phyloP scores from a whole-genome alignment of 2,113 vertebrate species.

The Podiceps cristatus region DNA sequence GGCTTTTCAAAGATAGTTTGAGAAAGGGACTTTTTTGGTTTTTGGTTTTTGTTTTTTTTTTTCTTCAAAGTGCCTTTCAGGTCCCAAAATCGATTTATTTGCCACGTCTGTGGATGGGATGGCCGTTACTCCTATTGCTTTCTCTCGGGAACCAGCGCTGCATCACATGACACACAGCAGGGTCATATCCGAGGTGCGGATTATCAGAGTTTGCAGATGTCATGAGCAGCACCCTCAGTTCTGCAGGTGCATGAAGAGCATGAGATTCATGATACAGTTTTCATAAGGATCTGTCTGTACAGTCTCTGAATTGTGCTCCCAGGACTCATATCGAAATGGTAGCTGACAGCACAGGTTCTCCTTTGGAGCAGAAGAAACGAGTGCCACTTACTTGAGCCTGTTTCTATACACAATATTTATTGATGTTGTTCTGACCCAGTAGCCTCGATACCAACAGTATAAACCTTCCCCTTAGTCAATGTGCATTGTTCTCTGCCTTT shows the following conservation, averaged over 20 bases:
- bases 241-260: not conserved
- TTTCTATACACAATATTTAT: not conserved
- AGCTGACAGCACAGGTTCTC: not conserved
- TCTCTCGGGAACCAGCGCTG: not conserved
- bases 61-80: not conserved
- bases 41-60: too few species aligned
- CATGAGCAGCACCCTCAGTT: not conserved
- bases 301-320: not conserved
- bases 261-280: not conserved
- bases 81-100: not conserved
- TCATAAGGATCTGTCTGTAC: fast-evolving
- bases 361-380: not conserved
- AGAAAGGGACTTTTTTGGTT: not conserved
- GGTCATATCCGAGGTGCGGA: not conserved
- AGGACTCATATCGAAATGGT: fast-evolving
- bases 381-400: not conserved
- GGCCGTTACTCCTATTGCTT: not conserved
- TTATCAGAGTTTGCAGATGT: not conserved
- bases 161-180: not conserved
- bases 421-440: constrained; percentile 46
- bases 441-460: not conserved
- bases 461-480: not conserved
- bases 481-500: constrained; percentile 14
- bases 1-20: not conserved
- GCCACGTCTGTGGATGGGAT: not conserved